Evolutionary conservation across 2,888 invertebrate genomes (phyloP).

Genomic region (Dioctria rufipes): DNA sequence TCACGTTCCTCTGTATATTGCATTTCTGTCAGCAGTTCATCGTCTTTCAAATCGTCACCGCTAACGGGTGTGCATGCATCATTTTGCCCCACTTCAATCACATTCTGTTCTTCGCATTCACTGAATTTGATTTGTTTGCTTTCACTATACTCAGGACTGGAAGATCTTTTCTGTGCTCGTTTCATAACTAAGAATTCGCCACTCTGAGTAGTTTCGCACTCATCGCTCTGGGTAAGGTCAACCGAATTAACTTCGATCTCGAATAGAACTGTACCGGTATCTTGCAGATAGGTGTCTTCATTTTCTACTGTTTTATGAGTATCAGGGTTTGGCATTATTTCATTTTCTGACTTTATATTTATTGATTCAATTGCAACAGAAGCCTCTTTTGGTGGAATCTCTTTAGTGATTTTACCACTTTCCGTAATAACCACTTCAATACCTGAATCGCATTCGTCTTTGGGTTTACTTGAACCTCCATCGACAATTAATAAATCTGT

Average conservation of each 20-base stretch:
- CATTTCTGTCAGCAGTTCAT: constrained; percentile 37
- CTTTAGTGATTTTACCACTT: not conserved
- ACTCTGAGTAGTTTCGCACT: constrained; percentile 16
- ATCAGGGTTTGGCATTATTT: not conserved
- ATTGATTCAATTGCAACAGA: not conserved
- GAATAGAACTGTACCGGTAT: constrained; percentile 46
- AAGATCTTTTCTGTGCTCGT: constrained; percentile 57
- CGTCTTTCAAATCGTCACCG: constrained; percentile 25
- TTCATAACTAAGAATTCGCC: constrained; percentile 19
- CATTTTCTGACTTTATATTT: not conserved
- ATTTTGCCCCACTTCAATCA: constrained; percentile 22
- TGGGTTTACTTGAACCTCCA: not conserved
- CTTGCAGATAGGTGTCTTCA: constrained; percentile 24
- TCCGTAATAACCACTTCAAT: constrained; percentile 6
- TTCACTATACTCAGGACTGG: constrained; percentile 59
- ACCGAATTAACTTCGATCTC: constrained; percentile 57
- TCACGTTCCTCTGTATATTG: constrained; percentile 51
- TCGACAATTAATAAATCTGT: not conserved
- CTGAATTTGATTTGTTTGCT: constrained; percentile 59
- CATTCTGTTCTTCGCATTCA: constrained; percentile 38
- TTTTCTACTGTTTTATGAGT: not conserved
- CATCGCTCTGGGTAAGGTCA: constrained; percentile 24
- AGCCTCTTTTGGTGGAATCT: not conserved
- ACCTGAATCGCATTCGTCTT: constrained; percentile 50
- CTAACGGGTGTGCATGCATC: constrained; percentile 23